Conservation (phyloP, 2,888 invertebrate species). For the Lepeophtheirus nordmannii region DNA sequence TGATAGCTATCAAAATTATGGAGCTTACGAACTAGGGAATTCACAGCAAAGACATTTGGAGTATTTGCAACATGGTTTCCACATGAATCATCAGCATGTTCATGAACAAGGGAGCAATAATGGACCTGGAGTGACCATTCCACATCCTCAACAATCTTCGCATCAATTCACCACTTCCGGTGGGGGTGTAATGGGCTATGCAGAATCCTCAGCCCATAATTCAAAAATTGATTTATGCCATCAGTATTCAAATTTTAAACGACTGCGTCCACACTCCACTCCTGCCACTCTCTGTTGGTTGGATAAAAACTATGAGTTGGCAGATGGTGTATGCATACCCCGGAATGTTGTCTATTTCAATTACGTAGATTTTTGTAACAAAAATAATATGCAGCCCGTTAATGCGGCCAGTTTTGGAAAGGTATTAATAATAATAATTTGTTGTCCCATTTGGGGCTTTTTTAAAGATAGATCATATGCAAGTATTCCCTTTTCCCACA, state of each 20-base stretch:
- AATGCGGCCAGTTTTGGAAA: slow-evolving; percentile 42
- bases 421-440: slow-evolving; percentile 31
- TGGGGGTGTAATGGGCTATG: neutral
- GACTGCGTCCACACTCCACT: slow-evolving; percentile 33
- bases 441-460: no score
- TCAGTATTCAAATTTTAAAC: neutral
- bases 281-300: slow-evolving; percentile 35
- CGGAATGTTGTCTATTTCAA: slow-evolving; percentile 38
- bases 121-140: neutral
- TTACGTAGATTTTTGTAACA: slow-evolving; percentile 39
- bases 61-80: neutral
- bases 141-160: neutral
- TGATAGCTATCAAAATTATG: neutral
- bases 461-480: no score
- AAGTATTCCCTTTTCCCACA: no score
- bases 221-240: no score
- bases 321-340: slow-evolving; percentile 41
- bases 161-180: neutral
- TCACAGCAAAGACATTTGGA: neutral
- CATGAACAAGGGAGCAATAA: neutral
- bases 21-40: neutral
- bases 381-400: slow-evolving; percentile 38
- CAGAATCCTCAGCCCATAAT: no score
- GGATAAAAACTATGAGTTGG: slow-evolving; percentile 40
- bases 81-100: neutral